Evolutionary conservation across 2,113 vertebrate genomes (phyloP).

Genomic region (Murina feae): DNA sequence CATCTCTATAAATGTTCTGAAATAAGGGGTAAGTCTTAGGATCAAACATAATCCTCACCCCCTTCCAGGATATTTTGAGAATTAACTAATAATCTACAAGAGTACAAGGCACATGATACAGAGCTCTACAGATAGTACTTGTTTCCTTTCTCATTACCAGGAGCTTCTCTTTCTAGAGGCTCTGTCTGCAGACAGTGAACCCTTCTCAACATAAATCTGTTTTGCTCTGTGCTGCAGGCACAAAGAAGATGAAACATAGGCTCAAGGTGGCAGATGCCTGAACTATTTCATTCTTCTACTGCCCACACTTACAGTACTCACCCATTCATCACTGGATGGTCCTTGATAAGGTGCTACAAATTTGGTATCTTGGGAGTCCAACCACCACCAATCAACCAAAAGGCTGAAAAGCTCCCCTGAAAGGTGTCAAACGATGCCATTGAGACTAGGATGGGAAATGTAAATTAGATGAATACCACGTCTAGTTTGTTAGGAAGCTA

Average conservation of each 20-base stretch:
- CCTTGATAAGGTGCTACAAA: background rate
- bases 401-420: background rate
- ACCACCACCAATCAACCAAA: background rate
- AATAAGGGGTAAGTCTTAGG: conserved; percentile 15
- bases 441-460: background rate
- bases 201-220: background rate
- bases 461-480: background rate
- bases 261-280: background rate
- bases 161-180: conserved; percentile 20
- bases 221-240: conserved; percentile 32
- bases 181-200: conserved; percentile 44
- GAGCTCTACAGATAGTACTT: background rate
- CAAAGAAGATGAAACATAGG: background rate
- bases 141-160: conserved; percentile 20
- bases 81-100: conserved; percentile 9
- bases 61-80: background rate
- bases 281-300: background rate
- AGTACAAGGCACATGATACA: conserved; percentile 4
- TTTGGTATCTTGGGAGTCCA: background rate
- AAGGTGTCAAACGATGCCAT: background rate
- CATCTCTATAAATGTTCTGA: conserved; percentile 2
- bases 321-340: background rate
- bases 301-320: background rate
- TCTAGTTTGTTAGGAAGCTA: background rate
- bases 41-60: background rate